These are phyloP conservation scores for Halichoerus grypus DNA, from an alignment of 2,113 vertebrate genomes.

Conservation along the genomic window DNA sequence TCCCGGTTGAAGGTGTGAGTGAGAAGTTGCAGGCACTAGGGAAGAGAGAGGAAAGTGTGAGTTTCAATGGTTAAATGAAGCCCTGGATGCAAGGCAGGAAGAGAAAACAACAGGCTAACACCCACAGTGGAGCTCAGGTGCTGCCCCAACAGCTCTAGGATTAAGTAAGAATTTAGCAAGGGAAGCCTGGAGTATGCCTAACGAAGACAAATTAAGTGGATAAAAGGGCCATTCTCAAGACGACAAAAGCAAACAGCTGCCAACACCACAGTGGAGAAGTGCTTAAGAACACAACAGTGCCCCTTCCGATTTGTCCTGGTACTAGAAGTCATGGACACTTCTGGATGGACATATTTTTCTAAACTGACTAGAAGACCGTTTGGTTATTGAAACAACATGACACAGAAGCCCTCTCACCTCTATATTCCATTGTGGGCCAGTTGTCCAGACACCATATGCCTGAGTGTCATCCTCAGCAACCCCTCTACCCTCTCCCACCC, in stretches of 20 bases:
- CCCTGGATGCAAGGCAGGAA: background rate
- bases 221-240: background rate
- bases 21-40: constrained; percentile 96
- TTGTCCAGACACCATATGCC: background rate
- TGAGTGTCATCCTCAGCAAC: background rate
- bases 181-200: background rate
- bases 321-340: background rate
- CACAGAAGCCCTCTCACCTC: background rate
- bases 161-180: background rate
- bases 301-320: background rate
- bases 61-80: background rate
- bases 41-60: background rate
- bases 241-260: background rate
- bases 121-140: background rate
- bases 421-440: background rate
- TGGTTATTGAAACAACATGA: background rate
- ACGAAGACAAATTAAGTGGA: background rate
- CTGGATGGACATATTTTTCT: background rate
- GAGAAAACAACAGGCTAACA: background rate
- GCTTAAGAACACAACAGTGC: background rate
- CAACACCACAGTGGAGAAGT: background rate
- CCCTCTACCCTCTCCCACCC: background rate
- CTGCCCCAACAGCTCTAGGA: background rate
- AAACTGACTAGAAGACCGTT: background rate
- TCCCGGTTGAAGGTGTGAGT: constrained; percentile 98